Conservation (phyloP, 2,888 invertebrate species). For the Gandaritis pyraliata region DNA sequence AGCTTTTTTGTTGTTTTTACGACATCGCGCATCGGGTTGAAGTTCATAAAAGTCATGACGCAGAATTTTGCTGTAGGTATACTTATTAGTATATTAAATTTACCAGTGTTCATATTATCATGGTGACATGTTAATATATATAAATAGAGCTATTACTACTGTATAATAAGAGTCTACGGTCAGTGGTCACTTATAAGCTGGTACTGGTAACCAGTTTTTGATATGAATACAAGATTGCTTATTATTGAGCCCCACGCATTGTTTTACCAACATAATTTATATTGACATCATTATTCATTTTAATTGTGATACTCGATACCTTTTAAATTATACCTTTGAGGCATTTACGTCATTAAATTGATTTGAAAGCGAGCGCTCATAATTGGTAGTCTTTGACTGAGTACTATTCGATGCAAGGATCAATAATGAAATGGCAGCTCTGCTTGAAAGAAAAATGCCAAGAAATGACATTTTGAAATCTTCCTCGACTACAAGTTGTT, state of each 20-base stretch:
- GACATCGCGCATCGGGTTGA: too few relatives aligned
- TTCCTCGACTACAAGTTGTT: too few relatives aligned
- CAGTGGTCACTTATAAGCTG: background rate
- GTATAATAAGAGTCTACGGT: too few relatives aligned
- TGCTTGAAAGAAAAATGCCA: too few relatives aligned
- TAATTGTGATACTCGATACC: conserved; percentile 61
- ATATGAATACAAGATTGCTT: conserved; percentile 22
- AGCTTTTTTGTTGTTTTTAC: too few relatives aligned
- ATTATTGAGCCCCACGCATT: conserved; percentile 50
- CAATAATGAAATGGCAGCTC: background rate
- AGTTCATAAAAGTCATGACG: too few relatives aligned
- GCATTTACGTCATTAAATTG: conserved; percentile 42
- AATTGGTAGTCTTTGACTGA: conserved; percentile 24
- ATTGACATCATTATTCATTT: conserved; percentile 61
- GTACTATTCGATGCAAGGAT: background rate
- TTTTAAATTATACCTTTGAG: conserved; percentile 57
- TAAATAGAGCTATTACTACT: too few relatives aligned
- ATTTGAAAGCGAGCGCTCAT: conserved; percentile 27
- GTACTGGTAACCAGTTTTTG: conserved; percentile 3
- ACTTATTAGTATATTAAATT: too few relatives aligned
- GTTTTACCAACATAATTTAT: conserved; percentile 54
- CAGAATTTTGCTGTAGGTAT: too few relatives aligned
- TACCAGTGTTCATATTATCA: too few relatives aligned
- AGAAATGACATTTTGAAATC: too few relatives aligned
- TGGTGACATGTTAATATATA: too few relatives aligned